Base-by-base conservation (phyloP, 2,113 vertebrate genomes). In the Archocentrus centrarchus region DNA sequence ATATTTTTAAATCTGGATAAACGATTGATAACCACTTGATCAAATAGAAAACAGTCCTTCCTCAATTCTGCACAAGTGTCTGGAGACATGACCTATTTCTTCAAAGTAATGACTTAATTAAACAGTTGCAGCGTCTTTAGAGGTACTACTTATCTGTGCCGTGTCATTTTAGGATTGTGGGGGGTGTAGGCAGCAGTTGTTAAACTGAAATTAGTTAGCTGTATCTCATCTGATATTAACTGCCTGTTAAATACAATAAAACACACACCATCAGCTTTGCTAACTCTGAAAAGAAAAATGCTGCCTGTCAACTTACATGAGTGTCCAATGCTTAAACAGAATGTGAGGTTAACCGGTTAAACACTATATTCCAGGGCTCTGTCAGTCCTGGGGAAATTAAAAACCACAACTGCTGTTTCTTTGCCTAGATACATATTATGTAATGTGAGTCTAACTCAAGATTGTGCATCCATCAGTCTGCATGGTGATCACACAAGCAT, bases 291-390 rank as follows among this genome's bases (percentile, higher is more conserved):
- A 86, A 79, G 80, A 85, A 91, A 89, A 89, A 77, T 64, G 35
- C 32, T 68, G 77, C 89, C 86, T 85, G 91, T 92, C 90, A 73
- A 81, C 79, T 60, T 81, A 22, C 80, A 87, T 93, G 82, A 84
- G 63, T 1, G 47, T 83, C 84, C 61, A 20, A 20, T 80, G 58
- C 73, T 76, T 63, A 47, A 89, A 86, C 73, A 86, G 84, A 88
- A 87, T 87, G 85, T 90, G 83, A 91, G 86, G 90, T 92, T 86
- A 91, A 89, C 88, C 81, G 17, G 63, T 77, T 58, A 78, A 59
- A 53, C 57, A 58, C 77, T 61, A 2, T 61, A 82, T 87, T 91
- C 86, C 82, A 91, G 78, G 58, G 13, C 82, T 75, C 76, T 83
- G 86, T 86, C 90, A 89, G 86, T 70, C 84, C 68, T 35, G 77